phyloP scores from a whole-genome alignment of 1,140 invertebrate genomes.

The Aphelinus atriplicis region DNA sequence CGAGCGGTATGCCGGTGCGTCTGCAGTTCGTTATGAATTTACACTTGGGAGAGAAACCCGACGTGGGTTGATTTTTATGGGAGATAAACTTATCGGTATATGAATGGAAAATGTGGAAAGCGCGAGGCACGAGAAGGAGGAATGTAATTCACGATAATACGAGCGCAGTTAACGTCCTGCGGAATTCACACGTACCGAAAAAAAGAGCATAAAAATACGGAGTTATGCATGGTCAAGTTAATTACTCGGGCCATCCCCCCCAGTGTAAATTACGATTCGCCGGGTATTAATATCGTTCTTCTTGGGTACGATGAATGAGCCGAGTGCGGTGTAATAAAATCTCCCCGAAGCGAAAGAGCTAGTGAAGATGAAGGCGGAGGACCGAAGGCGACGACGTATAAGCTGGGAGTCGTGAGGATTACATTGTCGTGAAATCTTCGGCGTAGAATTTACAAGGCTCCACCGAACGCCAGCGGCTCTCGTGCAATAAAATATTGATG shows the following conservation, averaged over 20 bases:
- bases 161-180: conserved; percentile 44
- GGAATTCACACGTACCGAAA: neutral
- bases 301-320: conserved; percentile 17
- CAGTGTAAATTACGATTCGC: conserved; percentile 31
- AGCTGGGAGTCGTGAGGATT: conserved; percentile 52
- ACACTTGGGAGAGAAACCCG: no score
- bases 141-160: neutral
- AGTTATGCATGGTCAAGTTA: neutral
- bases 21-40: no score
- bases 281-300: conserved; percentile 35
- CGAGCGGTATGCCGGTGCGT: no score
- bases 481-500: conserved; percentile 56
- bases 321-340: neutral
- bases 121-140: no score
- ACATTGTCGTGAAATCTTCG: conserved; percentile 62
- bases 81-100: no score
- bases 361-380: conserved; percentile 22
- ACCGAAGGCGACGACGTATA: conserved; percentile 44
- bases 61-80: no score
- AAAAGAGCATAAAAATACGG: neutral
- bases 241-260: conserved; percentile 8
- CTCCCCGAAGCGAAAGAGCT: conserved; percentile 23
- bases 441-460: conserved; percentile 55
- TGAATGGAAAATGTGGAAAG: no score
- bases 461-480: neutral